Evolutionary conservation across 2,888 invertebrate genomes (phyloP), one percentile per base, ranked within the genome.

Genomic region (Phyllotreta cruciferae): DNA sequence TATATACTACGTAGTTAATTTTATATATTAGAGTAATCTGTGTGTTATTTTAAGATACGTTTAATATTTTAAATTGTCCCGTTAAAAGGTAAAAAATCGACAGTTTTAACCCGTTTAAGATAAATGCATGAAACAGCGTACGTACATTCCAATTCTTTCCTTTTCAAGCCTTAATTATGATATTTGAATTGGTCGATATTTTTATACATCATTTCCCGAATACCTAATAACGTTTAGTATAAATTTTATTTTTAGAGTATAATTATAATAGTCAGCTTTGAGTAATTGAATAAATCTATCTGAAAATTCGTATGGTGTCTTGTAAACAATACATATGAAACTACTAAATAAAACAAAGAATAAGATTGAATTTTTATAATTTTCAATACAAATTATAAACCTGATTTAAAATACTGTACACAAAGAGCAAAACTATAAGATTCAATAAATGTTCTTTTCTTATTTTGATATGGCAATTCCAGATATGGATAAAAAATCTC

Each of bases 351-450:
- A 67, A 69, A 65, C 56, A 49, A 65, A 57, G 60, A 70, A 24
- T 76, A 67, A 73, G 47, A 60, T 74, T 75, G 70, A 76, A 77
- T 79, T 78, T 85, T 85, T 85, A 84, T 86, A 86, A 85, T 87
- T 89, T 70, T 89, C 88, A 88, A 89, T 89, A 89, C 89, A 89
- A 89, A 89, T 89, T 89, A 89, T 89, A 85, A 89, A 89, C 89
- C 87, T 88, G 87, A 87, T 83, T 79, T 89, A 88, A 89, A 90
- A 89, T 89, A 89, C 89, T 90, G 89, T 90, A 89, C 89, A 89
- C 80, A 80, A 80, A 81, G 80, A 80, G 80, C 79, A 77, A 80
- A 79, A 78, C 74, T 79, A 78, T 76, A 76, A 75, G 77, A 77
- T 79, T 78, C 76, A 75, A 73, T 74, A 72, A 74, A 71, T 68